Evolutionary conservation across 1,140 invertebrate species (phyloP), one percentile per base, ranked within the genome.

Genomic region (Potamilus streckersoni): DNA sequence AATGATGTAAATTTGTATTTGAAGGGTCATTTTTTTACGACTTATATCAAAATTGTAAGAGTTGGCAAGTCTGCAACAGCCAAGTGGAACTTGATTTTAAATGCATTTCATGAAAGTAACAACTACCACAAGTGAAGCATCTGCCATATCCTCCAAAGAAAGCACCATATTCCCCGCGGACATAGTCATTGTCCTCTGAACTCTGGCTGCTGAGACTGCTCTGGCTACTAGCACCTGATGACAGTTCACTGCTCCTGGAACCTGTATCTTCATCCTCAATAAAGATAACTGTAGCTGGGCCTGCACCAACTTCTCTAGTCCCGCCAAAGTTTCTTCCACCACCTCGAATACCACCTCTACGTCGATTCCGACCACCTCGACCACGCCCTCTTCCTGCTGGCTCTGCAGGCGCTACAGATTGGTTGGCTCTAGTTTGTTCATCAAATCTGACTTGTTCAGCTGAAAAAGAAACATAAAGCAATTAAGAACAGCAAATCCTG

Each of bases 381-480:
- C 74, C 8, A 5, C 69, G 63, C 16, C 69, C 68, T 20, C 74
- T 60, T 60, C 69, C 69, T 19, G 55, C 20, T 12, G 69, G 63
- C 11, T 62, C 57, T 3, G 58, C 66, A 20, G 27, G 27, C 13
- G 60, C 38, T 31, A 67, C n/a, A 13, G 69, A 16, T n/a, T 69
- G 74, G 31, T 65, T 58, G 13, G 74, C 69, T 67, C 66, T 76
- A 27, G 71, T 76, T 14, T 61, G 69, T 31, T 76, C 63, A 38
- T 76, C 62, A 66, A 76, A 76, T 67, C n/a, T 57, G 16, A 58
- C 69, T n/a, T 76, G 69, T 71, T 76, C 69, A 55, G 59, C 74
- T 76, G 15, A 4, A 76, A 76, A 55, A 20, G 4, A 49, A 49
- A 49, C 38, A 49, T 8, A 49, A 49, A 49, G 38, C 38, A 49